Conservation (phyloP, 2,797 vertebrate species). For the Geotria australis region DNA sequence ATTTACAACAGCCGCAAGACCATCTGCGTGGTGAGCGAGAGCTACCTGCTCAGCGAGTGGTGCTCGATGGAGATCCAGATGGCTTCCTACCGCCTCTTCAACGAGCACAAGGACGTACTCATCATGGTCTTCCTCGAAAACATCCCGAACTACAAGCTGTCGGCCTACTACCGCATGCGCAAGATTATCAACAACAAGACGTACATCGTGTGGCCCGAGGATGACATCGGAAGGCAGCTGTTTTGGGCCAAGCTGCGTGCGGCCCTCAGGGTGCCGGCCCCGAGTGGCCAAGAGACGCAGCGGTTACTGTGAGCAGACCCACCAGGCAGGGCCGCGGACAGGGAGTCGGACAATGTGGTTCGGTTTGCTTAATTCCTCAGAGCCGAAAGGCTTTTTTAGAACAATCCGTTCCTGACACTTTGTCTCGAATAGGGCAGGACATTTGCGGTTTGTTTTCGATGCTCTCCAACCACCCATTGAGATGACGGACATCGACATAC, state of each 20-base stretch:
- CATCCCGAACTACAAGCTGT: slow-evolving; percentile 23
- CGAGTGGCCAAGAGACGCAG: too few species aligned
- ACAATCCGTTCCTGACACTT: too few species aligned
- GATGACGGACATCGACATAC: too few species aligned
- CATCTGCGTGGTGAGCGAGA: slow-evolving; percentile 32
- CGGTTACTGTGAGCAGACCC: too few species aligned
- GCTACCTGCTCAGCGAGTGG: slow-evolving; percentile 44
- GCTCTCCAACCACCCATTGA: too few species aligned
- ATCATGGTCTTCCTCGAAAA: slow-evolving; percentile 35
- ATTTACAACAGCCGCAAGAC: slow-evolving; percentile 42
- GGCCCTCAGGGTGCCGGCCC: slow-evolving; percentile 10
- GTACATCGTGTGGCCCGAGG: slow-evolving; percentile 36
- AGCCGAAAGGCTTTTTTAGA: too few species aligned
- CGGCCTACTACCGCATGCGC: slow-evolving; percentile 36
- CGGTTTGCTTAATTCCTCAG: too few species aligned
- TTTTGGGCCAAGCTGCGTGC: slow-evolving; percentile 34
- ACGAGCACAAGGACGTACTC: slow-evolving; percentile 35
- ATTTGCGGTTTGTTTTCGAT: too few species aligned
- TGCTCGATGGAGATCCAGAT: slow-evolving; percentile 49
- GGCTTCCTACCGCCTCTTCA: slow-evolving; percentile 43
- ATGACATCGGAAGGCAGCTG: slow-evolving; percentile 16
- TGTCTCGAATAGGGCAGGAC: too few species aligned
- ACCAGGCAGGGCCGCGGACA: too few species aligned
- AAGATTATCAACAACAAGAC: slow-evolving; percentile 46
- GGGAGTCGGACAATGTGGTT: too few species aligned